Base-by-base conservation (phyloP, 2,888 invertebrate species). In the Catocala fraxini region DNA sequence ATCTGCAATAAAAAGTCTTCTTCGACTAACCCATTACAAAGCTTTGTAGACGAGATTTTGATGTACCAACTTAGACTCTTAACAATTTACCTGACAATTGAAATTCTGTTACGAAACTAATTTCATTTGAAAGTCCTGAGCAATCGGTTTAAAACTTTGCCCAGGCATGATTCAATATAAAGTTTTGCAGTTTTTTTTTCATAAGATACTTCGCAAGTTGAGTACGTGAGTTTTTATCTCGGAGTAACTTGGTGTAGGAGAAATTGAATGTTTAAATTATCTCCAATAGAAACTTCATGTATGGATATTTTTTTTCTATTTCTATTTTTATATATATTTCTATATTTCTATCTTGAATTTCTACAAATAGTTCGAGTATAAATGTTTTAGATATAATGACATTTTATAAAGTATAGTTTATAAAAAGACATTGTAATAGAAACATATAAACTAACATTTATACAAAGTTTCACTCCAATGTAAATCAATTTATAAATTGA, bases 11-110 rank as follows among this genome's bases (percentile, higher is more conserved):
- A 45, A 45, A 51, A 46, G 15, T 15, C 25, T 51, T 12, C 6
- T 33, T 12, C 5, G 12, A 45, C 3, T 33, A 56, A 52, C 42
- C 49, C 45, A 51, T 51, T 39, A 53, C 11, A 41, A 54, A 65
- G 59, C 55, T n/a, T 56, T 51, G 25, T 25, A 51, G 70, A 67
- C 54, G 51, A 51, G 55, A 62, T 45, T 59, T 55, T 66, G 63
- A 64, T 62, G 56, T 51, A 59, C 34, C n/a, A 74, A 75, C 66
- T 73, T 71, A 35, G 41, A 47, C 55, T 64, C 63, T 59, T 59
- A 63, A 65, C 68, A 63, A 62, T 72, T 70, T 70, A 76, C 77
- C 70, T 74, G 70, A 35, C 77, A 54, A 70, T 76, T 77, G 72
- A 77, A 77, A 77, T 76, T 77, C 68, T 70, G 59, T 58, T 66